Percentiles rank a stretch among this genome's conserved stretches.
These are phyloP conservation scores for Hystrix cristata DNA, from an alignment of 2,113 vertebrate genomes.

Conservation along the genomic window DNA sequence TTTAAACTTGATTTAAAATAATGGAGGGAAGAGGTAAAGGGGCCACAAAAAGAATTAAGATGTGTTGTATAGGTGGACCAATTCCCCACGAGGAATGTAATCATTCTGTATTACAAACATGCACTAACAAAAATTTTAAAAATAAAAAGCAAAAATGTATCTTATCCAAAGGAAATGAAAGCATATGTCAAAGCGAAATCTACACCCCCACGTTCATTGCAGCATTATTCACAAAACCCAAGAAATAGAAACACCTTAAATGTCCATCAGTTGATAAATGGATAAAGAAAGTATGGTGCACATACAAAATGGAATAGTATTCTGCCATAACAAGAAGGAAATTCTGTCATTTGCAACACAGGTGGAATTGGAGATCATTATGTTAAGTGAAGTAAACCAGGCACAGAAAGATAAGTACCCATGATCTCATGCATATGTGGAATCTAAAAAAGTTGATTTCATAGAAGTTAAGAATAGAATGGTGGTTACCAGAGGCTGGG, in stretches of 20 bases:
- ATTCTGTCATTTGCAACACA: background rate
- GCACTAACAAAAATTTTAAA: background rate
- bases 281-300: background rate
- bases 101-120: background rate
- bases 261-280: background rate
- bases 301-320: background rate
- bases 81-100: background rate
- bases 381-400: background rate
- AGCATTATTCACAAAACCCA: background rate
- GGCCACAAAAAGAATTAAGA: background rate
- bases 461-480: background rate
- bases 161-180: background rate
- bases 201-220: background rate
- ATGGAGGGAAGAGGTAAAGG: background rate
- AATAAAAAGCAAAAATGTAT: background rate
- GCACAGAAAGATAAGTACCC: background rate
- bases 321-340: background rate
- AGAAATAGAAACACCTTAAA: background rate
- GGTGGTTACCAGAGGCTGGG: background rate
- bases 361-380: background rate
- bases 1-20: conserved; percentile 58
- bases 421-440: background rate
- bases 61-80: background rate
- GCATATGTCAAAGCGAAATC: background rate
- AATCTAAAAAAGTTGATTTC: background rate